Percentiles rank a stretch among this genome's conserved stretches.
phyloP scores from a whole-genome alignment of 2,888 invertebrate genomes.

The Archips crataeganus region DNA sequence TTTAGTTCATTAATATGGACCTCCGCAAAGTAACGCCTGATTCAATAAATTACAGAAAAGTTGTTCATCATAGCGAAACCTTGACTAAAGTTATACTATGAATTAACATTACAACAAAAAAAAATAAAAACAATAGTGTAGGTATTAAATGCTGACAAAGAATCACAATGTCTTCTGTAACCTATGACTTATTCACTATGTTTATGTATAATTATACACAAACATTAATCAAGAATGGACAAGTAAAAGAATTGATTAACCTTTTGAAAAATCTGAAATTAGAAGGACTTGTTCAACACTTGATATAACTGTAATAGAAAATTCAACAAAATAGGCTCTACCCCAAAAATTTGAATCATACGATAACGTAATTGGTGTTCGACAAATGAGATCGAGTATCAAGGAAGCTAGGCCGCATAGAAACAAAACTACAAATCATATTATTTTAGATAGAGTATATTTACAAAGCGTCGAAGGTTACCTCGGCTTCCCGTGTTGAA shows the following conservation, averaged over 20 bases:
- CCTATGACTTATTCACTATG: constrained; percentile 26
- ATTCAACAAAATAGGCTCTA: not conserved
- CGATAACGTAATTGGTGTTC: no score
- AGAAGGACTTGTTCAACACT: not conserved
- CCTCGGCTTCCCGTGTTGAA: constrained; percentile 17
- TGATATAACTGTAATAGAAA: not conserved
- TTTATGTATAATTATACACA: constrained; percentile 14
- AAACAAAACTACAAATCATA: constrained; percentile 1
- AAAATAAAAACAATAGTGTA: constrained; percentile 35
- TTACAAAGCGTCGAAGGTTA: constrained; percentile 16
- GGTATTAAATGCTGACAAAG: constrained; percentile 11
- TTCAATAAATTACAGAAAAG: not conserved
- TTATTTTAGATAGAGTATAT: not conserved
- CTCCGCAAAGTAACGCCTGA: no score
- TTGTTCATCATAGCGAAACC: constrained; percentile 13
- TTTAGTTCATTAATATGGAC: no score
- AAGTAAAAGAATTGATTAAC: no score
- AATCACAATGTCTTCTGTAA: constrained; percentile 25
- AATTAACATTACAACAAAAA: not conserved
- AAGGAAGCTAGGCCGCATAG: not conserved
- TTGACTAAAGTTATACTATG: constrained; percentile 13
- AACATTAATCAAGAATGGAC: not conserved
- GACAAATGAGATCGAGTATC: not conserved
- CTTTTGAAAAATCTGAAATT: not conserved
- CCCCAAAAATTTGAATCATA: no score